A percentile compares a stretch with the other conserved stretches of the same genome.
phyloP scores from a whole-genome alignment of 2,888 invertebrate genomes.

The Callinectes sapidus region DNA sequence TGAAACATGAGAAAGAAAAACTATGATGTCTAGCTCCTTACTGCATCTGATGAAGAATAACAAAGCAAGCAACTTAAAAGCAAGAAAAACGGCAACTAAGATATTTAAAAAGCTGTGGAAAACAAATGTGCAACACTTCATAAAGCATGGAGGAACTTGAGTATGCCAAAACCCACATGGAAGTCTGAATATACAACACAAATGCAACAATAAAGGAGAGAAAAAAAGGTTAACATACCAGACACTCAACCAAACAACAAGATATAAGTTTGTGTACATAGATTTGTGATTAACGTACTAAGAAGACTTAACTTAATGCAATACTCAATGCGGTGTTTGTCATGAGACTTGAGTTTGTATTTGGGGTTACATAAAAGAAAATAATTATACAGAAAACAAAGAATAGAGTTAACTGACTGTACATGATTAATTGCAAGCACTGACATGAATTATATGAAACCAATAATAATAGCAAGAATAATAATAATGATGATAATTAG shows the following conservation, averaged over 20 bases:
- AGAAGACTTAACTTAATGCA: constrained; percentile 15
- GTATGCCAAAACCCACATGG: neutral
- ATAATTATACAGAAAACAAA: no score
- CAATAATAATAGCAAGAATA: neutral
- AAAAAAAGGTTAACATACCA: neutral
- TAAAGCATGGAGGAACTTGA: neutral
- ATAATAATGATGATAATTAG: neutral
- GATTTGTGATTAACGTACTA: neutral
- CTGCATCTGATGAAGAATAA: neutral
- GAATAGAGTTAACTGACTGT: no score
- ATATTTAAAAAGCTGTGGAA: neutral
- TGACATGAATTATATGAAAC: no score
- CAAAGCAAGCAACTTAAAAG: neutral
- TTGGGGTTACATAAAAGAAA: neutral
- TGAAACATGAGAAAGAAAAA: no score
- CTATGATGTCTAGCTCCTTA: neutral
- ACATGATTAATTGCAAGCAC: no score
- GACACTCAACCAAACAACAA: neutral
- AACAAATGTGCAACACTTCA: neutral
- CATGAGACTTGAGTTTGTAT: neutral
- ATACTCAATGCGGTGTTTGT: neutral
- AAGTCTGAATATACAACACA: neutral
- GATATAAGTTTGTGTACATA: neutral
- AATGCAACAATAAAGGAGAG: neutral
- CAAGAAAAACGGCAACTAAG: neutral